Conservation (phyloP, 2,113 vertebrate species). For the Malurus alboscapulatus region DNA sequence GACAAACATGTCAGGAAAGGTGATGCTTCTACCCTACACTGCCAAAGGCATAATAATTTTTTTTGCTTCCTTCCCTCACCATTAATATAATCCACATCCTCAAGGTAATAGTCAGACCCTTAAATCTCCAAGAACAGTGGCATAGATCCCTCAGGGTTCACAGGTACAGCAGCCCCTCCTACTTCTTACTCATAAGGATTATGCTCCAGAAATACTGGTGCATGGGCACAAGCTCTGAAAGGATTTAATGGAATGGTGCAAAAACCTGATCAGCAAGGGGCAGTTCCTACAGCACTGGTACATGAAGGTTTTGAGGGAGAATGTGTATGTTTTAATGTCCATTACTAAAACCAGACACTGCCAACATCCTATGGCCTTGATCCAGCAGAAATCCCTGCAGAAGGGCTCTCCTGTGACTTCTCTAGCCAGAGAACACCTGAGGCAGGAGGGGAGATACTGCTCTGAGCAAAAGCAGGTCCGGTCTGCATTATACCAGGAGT, state of each 20-base stretch:
- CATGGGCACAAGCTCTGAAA: background rate
- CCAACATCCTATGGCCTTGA: background rate
- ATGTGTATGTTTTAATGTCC: background rate
- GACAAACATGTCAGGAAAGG: conserved; percentile 36
- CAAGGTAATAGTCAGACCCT: background rate
- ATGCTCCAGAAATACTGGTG: background rate
- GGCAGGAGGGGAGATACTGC: background rate
- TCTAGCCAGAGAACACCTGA: background rate
- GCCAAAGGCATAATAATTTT: background rate
- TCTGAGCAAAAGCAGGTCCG: background rate
- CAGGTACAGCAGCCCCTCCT: background rate
- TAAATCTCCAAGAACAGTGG: background rate
- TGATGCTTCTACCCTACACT: background rate
- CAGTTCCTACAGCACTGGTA: background rate
- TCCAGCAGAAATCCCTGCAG: background rate
- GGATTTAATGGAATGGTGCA: background rate
- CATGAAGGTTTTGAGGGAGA: background rate
- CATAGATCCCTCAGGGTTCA: background rate
- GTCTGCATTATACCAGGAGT: background rate
- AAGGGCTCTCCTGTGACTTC: background rate
- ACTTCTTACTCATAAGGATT: background rate
- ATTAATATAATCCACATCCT: background rate
- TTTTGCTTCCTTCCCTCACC: background rate
- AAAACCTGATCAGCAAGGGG: background rate
- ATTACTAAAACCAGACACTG: background rate